phyloP scores from a whole-genome alignment of 2,113 vertebrate species.

The Ginglymostoma cirratum region DNA sequence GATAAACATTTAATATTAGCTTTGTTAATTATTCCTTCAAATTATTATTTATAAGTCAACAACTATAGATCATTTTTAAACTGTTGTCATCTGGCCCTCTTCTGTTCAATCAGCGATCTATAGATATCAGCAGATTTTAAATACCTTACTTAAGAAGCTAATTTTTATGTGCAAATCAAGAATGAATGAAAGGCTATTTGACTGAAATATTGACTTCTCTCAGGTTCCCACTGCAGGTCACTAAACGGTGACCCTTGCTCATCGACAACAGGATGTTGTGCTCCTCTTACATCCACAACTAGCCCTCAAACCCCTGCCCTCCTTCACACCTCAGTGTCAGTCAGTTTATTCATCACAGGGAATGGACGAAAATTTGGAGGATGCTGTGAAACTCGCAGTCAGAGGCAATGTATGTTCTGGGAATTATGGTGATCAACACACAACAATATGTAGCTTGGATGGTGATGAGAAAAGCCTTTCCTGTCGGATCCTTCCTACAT shows the following conservation, averaged over 20 bases:
- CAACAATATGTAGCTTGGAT: too few relatives aligned
- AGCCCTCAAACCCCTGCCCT: background rate
- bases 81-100: background rate
- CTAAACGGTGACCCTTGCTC: background rate
- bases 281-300: background rate
- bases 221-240: background rate
- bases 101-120: background rate
- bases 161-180: background rate
- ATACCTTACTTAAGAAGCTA: background rate
- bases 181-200: background rate
- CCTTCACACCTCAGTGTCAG: background rate
- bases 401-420: background rate
- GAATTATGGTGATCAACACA: background rate
- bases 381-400: background rate
- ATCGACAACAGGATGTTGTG: background rate
- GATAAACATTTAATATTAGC: background rate
- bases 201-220: background rate
- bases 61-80: background rate
- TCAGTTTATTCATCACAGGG: background rate
- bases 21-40: background rate
- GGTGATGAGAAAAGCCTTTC: too few relatives aligned
- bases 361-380: background rate
- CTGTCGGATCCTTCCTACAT: too few relatives aligned
- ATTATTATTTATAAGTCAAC: background rate
- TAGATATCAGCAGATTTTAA: background rate